phyloP scores from a whole-genome alignment of 2,113 vertebrate genomes.

The Pomatorhinus ruficollis region DNA sequence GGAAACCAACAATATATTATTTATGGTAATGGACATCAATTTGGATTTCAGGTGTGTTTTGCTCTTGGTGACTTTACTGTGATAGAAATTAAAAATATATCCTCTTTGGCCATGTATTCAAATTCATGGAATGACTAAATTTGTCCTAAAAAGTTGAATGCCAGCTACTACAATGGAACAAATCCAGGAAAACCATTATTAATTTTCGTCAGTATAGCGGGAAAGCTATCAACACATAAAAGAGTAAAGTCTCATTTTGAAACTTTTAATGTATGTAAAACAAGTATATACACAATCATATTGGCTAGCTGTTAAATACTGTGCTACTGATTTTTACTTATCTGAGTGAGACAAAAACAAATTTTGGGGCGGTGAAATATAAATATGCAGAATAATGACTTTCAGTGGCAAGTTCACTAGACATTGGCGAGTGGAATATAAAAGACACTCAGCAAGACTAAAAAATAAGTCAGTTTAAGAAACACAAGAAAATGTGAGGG shows the following conservation, averaged over 20 bases:
- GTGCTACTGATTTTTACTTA: neutral
- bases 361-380: neutral
- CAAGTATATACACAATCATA: neutral
- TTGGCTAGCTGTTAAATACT: neutral
- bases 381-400: neutral
- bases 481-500: accelerated
- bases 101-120: neutral
- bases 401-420: neutral
- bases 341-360: neutral
- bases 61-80: neutral
- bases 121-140: neutral
- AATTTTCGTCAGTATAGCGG: neutral
- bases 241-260: neutral
- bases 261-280: neutral
- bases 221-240: neutral
- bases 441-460: neutral
- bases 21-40: constrained; percentile 35
- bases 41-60: neutral
- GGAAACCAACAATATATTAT: constrained; percentile 5
- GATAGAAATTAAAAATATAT: neutral
- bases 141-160: neutral
- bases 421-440: neutral
- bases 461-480: neutral
- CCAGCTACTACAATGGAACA: neutral
- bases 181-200: neutral